Percentiles rank a stretch among this genome's conserved stretches.
Conservation (phyloP, 30 jellyfish, hydroid and myxozoan genomes). For the Chironex yamaguchii region DNA sequence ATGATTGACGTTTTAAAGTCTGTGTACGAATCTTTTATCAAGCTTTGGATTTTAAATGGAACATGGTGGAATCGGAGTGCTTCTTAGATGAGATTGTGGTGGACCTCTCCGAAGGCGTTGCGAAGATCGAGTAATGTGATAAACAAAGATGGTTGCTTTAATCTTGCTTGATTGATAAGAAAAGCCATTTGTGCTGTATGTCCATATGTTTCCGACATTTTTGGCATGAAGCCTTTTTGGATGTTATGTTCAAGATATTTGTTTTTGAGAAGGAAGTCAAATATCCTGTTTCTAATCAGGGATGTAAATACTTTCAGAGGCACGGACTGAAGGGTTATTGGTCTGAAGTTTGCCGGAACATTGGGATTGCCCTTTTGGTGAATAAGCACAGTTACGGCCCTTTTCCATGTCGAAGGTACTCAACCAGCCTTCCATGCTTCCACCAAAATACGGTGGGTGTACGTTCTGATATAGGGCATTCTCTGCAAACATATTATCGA, state of each 20-base stretch:
- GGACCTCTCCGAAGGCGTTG: background rate
- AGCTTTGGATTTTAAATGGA: background rate
- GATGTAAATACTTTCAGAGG: background rate
- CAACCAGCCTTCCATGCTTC: no score
- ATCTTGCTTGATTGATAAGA: no score
- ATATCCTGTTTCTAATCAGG: conserved; percentile 14
- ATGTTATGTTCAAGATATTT: no score
- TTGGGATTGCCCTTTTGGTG: conserved; percentile 5
- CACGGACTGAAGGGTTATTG: conserved; percentile 12
- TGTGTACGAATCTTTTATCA: background rate
- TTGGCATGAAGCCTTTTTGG: no score
- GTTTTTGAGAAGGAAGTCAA: no score
- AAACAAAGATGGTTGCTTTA: background rate
- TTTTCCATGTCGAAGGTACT: no score
- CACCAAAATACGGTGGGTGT: no score
- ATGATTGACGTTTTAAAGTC: conserved; percentile 7
- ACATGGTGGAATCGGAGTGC: background rate
- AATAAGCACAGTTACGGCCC: no score
- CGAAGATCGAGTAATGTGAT: background rate
- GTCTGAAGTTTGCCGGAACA: conserved; percentile 39
- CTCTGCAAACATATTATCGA: no score
- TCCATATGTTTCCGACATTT: no score
- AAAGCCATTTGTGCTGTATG: no score
- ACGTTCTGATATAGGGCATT: no score
- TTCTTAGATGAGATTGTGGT: background rate